Evolutionary conservation across 2,797 vertebrate genomes (phyloP).

Genomic region (Poliocrania exsul): DNA sequence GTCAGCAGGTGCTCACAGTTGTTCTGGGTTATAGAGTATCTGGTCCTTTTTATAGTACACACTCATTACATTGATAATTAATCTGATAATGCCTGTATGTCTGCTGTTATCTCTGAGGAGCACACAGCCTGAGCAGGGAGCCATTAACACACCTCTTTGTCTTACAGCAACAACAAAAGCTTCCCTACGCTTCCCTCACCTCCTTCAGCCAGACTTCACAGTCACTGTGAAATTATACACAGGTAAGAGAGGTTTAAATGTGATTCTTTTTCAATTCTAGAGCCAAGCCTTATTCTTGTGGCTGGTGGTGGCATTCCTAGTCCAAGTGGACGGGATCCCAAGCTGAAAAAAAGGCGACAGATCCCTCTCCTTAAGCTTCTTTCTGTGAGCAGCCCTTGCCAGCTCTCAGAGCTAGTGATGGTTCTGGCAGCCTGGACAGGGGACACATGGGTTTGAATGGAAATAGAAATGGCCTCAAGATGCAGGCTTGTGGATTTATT

Average conservation of each 20-base stretch:
- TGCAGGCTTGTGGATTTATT: neutral
- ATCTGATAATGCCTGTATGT: slow-evolving; percentile 13
- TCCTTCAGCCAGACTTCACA: neutral
- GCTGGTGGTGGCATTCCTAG: neutral
- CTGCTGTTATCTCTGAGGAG: slow-evolving; percentile 1
- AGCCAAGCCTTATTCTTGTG: neutral
- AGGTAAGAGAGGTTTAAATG: neutral
- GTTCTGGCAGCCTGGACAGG: neutral
- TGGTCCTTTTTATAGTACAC: neutral
- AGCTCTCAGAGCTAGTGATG: neutral
- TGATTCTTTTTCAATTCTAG: neutral
- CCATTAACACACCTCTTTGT: neutral
- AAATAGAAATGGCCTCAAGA: neutral
- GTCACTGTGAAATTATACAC: neutral
- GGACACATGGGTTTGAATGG: neutral
- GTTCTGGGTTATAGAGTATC: neutral
- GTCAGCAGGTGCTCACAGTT: neutral
- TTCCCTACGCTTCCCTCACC: neutral
- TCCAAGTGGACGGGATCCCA: neutral
- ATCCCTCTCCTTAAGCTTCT: neutral
- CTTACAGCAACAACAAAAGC: neutral
- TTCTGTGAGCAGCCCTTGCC: neutral
- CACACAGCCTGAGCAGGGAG: neutral
- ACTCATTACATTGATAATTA: slow-evolving; percentile 42
- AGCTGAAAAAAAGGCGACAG: neutral